Evolutionary conservation across 2,113 vertebrate genomes (phyloP), one percentile per base, ranked within the genome.

Genomic region (Antennarius striatus): DNA sequence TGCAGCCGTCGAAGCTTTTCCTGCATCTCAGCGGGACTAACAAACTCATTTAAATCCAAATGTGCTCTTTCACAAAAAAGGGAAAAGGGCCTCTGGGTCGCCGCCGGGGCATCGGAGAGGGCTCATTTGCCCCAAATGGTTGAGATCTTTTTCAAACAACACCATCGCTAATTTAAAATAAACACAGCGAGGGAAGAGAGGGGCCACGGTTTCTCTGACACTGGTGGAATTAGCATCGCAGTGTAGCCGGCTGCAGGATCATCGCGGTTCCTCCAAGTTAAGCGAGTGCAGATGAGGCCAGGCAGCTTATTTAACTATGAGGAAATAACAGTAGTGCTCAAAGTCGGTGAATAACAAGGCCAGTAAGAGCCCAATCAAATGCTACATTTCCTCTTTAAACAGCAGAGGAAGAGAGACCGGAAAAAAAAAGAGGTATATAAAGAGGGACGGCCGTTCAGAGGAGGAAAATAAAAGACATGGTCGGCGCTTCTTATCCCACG

Each of bases 381-480:
- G 82, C 75, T 68, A 69, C 78, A 81, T 77, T 83, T 87, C 77
- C 81, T 75, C 75, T 71, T 64, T 58, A 77, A 81, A 52, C 86
- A 12, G 15, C 40, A 43, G 55, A 15, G 29, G 15, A 43, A 16
- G 54, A 28, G 10, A 56, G 5, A 15, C 46, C 10, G 43, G 9
- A 11, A 11, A 45, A 58, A 70, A 28, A 68, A 43, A 3, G 43
- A 71, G 60, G 32, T 30, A 17, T 10, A 39, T 15, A 16, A 29
- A 49, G 45, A 51, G 30, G 63, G 59, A 60, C 17, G 16, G 73
- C 30, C 30, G 51, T 43, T 75, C 50, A 36, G 7, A 52, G 51
- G 15, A 10, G 46, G 17, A 55, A 40, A 47, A 78, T 63, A 30
- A 42, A 77, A 82, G 67, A 17, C 56, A 45, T 68, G 40, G 36